Evolutionary conservation across 1,140 invertebrate genomes (phyloP).

Genomic region (Chrysopa pallens): DNA sequence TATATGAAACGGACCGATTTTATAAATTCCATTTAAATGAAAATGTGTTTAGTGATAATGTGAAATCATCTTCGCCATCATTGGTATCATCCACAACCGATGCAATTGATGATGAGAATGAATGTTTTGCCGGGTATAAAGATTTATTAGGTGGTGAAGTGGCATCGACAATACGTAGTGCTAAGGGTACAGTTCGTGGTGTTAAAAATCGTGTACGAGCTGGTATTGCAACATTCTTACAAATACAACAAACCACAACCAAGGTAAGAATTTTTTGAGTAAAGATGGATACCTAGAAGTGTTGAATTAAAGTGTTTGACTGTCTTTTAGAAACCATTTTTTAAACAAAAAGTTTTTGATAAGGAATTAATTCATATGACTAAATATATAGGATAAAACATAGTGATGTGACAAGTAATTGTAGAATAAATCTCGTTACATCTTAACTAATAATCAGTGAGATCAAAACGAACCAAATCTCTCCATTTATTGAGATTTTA

Average conservation of each 20-base stretch:
- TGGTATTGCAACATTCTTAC: slow-evolving; percentile 83
- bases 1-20: slow-evolving; percentile 55
- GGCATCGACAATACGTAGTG: slow-evolving; percentile 63
- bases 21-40: slow-evolving; percentile 71
- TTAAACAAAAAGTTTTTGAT: too few relatives aligned
- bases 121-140: slow-evolving; percentile 64
- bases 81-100: slow-evolving; percentile 2
- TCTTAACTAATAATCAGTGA: too few relatives aligned
- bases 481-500: too few relatives aligned
- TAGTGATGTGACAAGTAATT: too few relatives aligned
- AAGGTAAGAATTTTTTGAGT: slow-evolving; percentile 36
- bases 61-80: slow-evolving; percentile 15
- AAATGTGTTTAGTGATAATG: slow-evolving; percentile 36
- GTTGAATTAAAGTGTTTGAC: too few relatives aligned
- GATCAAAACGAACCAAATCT: too few relatives aligned
- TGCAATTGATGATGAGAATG: slow-evolving; percentile 32
- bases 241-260: slow-evolving; percentile 48
- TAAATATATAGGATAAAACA: too few relatives aligned
- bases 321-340: too few relatives aligned
- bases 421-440: too few relatives aligned
- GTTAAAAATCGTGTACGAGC: slow-evolving; percentile 86
- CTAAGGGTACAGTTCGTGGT: slow-evolving; percentile 77
- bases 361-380: too few relatives aligned
- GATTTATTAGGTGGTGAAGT: slow-evolving; percentile 46
- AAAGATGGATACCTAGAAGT: too few relatives aligned